Evolutionary conservation across 1,140 invertebrate genomes (phyloP).

Genomic region (Adoxophyes honmai): DNA sequence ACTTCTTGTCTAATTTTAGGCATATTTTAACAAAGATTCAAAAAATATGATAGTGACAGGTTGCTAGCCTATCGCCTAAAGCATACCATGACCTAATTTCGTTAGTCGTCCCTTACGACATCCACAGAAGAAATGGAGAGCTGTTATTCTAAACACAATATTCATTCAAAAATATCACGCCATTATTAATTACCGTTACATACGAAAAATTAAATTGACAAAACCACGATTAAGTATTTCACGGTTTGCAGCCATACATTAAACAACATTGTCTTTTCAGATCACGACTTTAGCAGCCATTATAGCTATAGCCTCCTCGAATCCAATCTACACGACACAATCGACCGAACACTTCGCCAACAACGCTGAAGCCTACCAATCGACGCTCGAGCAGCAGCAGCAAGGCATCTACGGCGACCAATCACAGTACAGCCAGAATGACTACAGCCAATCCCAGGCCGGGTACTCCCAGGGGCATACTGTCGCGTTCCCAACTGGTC

Average conservation of each 20-base stretch:
- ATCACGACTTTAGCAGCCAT: conserved; percentile 35
- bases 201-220: no score
- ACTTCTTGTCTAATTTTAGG: not conserved
- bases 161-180: no score
- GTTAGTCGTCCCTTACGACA: no score
- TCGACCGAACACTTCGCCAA: conserved; percentile 32
- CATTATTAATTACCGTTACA: no score
- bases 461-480: conserved; percentile 20
- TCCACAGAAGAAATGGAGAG: no score
- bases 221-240: no score
- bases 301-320: conserved; percentile 42
- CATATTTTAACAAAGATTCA: not conserved
- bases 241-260: no score
- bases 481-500: conserved; percentile 18
- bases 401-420: conserved; percentile 30
- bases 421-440: conserved; percentile 19
- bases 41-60: no score
- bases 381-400: conserved; percentile 34
- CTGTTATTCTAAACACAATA: no score
- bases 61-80: no score
- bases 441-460: not conserved
- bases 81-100: no score
- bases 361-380: conserved; percentile 42
- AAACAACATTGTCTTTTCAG: conserved; percentile 33
- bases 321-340: conserved; percentile 35